Base-by-base conservation (phyloP, 1,140 invertebrate species). In the Uloborus diversus region DNA sequence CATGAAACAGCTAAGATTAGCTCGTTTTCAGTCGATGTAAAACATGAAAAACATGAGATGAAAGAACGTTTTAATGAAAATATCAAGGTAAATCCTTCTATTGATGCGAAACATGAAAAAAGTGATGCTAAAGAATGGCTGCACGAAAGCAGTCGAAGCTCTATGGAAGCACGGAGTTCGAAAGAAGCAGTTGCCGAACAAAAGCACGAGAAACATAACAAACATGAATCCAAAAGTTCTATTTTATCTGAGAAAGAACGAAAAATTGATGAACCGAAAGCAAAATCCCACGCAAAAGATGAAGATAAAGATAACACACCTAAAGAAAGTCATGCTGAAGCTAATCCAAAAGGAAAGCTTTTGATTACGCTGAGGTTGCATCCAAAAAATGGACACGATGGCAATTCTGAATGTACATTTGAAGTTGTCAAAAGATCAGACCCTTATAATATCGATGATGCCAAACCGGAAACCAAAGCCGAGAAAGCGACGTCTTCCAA, bases 381-480 rank as follows among this genome's bases (percentile, higher is more conserved):
- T 49, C 51, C 59, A 2, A 84, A 82, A 53, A 82, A 83, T 35
- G 81, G 80, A 4, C 68, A 81, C 57, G 80, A 83, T 68, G 70
- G 75, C 23, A 62, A 51, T 23, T 62, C 61, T 62, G 30, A 73
- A 25, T 27, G 76, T 17, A 79, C 57, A 70, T 69, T 81, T 27
- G 83, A 83, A 75, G 82, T 82, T 62, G 73, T 83, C 28, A 83
- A 84, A 79, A 81, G 79, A 23, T 79, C 81, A 20, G 82, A 83
- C 64, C 73, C 69, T 70, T n/a, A 79, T 1, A 57, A 37, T 56
- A 49, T 70, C 33, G 83, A 84, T 56, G 81, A 83, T 37, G 9
- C 32, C 7, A 83, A 83, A 81, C 35, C 65, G 5, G 81, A 84
- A 33, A 9, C 51, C 11, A 59, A 65, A 47, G 25, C 32, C 49